phyloP scores from a whole-genome alignment of 2,113 vertebrate genomes.

The Oenanthe oenanthe region DNA sequence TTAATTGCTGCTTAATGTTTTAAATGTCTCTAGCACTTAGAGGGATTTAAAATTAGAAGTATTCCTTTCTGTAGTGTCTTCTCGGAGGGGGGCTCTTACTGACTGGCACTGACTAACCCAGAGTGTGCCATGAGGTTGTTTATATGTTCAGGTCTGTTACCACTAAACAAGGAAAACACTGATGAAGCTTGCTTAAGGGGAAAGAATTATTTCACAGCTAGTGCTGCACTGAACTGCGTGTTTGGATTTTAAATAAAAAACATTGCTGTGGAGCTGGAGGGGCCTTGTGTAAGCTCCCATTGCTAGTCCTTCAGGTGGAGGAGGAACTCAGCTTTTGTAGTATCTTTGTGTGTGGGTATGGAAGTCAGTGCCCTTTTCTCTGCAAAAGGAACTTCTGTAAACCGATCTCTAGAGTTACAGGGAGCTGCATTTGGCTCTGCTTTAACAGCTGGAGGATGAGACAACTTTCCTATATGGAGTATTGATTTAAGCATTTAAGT shows the following conservation, averaged over 20 bases:
- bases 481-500: background rate
- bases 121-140: slow-evolving; percentile 8
- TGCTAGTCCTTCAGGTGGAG: background rate
- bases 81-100: slow-evolving; percentile 26
- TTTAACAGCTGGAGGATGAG: background rate
- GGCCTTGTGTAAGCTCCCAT: background rate
- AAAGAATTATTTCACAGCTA: slow-evolving; percentile 39
- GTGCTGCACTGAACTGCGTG: background rate
- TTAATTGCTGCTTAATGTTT: slow-evolving; percentile 75
- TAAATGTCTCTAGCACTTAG: slow-evolving; percentile 65
- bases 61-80: slow-evolving; percentile 28
- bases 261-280: background rate
- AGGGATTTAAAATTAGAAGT: slow-evolving; percentile 46
- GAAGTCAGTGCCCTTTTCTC: background rate
- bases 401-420: background rate
- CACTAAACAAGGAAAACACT: slow-evolving; percentile 9
- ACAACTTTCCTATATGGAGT: background rate
- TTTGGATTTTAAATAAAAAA: slow-evolving; percentile 52
- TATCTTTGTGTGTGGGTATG: background rate
- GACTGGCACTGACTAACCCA: slow-evolving; percentile 18
- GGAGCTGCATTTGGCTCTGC: background rate
- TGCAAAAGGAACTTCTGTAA: background rate
- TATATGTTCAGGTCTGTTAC: slow-evolving; percentile 28
- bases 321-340: background rate
- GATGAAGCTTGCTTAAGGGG: background rate